phyloP scores from a whole-genome alignment of 2,113 vertebrate species.

The Amblyopsis rosae region DNA sequence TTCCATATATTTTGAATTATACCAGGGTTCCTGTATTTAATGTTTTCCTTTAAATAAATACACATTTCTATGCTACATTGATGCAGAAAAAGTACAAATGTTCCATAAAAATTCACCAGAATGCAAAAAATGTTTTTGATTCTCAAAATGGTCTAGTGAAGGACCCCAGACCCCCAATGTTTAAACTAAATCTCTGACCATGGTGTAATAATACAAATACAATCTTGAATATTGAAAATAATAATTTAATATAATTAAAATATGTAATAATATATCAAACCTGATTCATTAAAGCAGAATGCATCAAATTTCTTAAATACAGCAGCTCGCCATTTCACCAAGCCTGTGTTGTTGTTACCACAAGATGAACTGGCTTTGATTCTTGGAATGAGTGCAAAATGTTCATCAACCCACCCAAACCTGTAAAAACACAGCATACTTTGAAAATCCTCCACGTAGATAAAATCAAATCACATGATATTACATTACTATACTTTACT shows the following conservation, averaged over 20 bases:
- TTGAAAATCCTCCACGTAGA: no score
- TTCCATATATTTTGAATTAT: no score
- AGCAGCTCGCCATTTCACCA: slow-evolving; percentile 71
- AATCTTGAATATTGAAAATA: not conserved
- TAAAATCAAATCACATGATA: not conserved
- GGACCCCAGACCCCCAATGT: no score
- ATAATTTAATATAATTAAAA: not conserved
- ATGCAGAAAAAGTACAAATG: no score
- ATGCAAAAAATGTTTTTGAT: no score
- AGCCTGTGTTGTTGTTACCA: slow-evolving; percentile 76
- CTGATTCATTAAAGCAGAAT: slow-evolving; percentile 89
- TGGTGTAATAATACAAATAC: not conserved
- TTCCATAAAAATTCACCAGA: no score
- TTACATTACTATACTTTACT: not conserved
- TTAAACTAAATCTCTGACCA: no score
- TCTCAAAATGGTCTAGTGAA: no score
- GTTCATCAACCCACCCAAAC: slow-evolving; percentile 87
- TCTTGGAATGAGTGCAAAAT: slow-evolving; percentile 81
- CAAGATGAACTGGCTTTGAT: slow-evolving; percentile 76
- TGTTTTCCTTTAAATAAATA: no score
- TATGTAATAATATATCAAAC: slow-evolving; percentile 56
- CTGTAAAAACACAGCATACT: slow-evolving; percentile 61
- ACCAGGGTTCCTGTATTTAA: no score
- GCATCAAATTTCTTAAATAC: slow-evolving; percentile 51
- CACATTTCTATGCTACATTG: no score